Evolutionary conservation across 2,113 vertebrate species (phyloP).

Genomic region (Neomonachus schauinslandi): DNA sequence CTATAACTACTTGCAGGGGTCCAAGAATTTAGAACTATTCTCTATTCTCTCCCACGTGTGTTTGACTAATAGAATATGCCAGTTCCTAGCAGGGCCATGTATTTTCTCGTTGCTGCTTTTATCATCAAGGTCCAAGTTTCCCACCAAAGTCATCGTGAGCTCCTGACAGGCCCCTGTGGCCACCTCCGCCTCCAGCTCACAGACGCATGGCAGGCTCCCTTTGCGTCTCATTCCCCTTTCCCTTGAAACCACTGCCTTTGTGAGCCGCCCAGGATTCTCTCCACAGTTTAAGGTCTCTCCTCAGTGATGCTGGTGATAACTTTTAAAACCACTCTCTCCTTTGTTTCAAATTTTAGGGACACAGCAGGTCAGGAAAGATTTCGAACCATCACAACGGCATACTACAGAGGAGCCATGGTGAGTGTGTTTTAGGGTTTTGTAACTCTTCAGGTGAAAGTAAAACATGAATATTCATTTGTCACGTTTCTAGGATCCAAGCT

Average conservation of each 20-base stretch:
- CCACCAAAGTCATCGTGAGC: neutral
- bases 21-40: constrained; percentile 40
- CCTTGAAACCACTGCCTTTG: neutral
- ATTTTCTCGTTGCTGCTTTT: constrained; percentile 54
- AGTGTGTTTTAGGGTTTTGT: constrained; percentile 70
- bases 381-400: constrained; percentile 95
- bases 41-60: neutral
- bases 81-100: neutral
- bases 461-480: constrained; percentile 53
- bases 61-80: neutral
- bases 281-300: neutral
- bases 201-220: neutral
- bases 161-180: constrained; percentile 12
- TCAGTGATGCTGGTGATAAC: neutral
- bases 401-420: constrained; percentile 97
- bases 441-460: neutral
- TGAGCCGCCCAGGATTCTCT: neutral
- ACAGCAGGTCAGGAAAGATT: constrained; percentile 96
- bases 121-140: constrained; percentile 18
- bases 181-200: neutral
- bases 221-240: neutral
- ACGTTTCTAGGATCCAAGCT: neutral
- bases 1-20: constrained; percentile 22
- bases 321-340: constrained; percentile 54
- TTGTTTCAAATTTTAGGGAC: constrained; percentile 87